phyloP scores from a whole-genome alignment of 2,797 vertebrate species.

The Centroberyx gerrardi region DNA sequence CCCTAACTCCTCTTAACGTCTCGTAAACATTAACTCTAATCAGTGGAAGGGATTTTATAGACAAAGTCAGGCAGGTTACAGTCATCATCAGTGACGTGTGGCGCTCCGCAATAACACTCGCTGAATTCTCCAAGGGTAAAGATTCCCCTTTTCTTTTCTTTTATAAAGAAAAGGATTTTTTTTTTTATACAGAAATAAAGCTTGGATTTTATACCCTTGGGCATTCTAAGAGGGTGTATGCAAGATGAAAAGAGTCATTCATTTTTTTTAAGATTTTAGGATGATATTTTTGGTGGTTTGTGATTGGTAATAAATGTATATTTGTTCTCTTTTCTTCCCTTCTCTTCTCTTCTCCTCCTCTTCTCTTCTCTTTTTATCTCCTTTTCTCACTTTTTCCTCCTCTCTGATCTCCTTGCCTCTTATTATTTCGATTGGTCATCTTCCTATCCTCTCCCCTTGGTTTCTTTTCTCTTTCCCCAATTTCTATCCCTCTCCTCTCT shows the following conservation, averaged over 20 bases:
- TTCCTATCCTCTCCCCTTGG: neutral
- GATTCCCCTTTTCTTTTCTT: neutral
- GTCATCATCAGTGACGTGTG: constrained; percentile 64
- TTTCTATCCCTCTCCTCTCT: constrained; percentile 53
- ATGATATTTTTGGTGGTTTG: too few relatives aligned
- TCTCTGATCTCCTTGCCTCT: constrained; percentile 24
- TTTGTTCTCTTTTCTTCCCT: neutral
- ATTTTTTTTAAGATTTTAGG: too few relatives aligned
- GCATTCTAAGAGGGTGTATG: too few relatives aligned
- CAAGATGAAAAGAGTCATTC: too few relatives aligned
- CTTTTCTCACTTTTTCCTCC: constrained; percentile 28
- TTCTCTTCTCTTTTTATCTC: neutral
- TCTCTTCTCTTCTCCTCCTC: constrained; percentile 38
- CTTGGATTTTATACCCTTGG: neutral
- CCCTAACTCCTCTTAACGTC: constrained; percentile 74
- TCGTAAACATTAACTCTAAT: constrained; percentile 81
- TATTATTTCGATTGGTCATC: too few relatives aligned
- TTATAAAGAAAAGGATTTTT: neutral
- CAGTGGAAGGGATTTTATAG: constrained; percentile 80
- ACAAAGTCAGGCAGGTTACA: constrained; percentile 77
- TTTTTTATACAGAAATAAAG: neutral
- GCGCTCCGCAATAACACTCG: constrained; percentile 48
- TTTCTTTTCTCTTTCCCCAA: neutral
- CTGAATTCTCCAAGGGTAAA: constrained; percentile 63
- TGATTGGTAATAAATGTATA: too few relatives aligned